Conservation (phyloP, 2,797 vertebrate genomes). For the Anabacerthia variegaticeps region DNA sequence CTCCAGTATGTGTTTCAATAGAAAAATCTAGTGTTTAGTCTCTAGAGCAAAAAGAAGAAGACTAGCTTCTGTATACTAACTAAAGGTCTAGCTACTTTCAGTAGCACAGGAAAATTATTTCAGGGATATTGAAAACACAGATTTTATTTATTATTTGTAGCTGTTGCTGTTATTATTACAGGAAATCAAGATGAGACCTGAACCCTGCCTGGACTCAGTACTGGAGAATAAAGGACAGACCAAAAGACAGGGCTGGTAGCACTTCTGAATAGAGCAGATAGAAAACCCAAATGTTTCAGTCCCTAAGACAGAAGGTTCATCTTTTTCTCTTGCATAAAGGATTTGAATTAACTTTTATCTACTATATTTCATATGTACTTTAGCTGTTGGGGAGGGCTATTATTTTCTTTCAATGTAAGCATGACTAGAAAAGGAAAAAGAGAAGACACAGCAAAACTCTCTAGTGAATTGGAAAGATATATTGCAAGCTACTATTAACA, state of each 20-base stretch:
- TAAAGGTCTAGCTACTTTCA: background rate
- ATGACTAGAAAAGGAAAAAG: background rate
- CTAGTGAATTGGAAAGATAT: background rate
- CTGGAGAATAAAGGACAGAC: background rate
- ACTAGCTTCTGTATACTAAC: background rate
- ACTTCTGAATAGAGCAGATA: background rate
- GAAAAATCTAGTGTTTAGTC: background rate
- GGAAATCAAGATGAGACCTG: background rate
- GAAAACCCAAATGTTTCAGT: background rate
- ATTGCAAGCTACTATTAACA: background rate
- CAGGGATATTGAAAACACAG: background rate
- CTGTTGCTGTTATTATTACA: background rate
- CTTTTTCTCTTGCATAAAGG: background rate
- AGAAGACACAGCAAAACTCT: background rate
- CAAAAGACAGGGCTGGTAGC: background rate
- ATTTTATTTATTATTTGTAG: background rate
- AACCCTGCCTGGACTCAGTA: background rate
- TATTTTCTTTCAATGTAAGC: background rate
- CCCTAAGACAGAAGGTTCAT: background rate
- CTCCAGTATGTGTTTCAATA: background rate
- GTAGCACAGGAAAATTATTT: background rate
- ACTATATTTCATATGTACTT: background rate
- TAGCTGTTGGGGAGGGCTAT: background rate
- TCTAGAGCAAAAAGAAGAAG: background rate
- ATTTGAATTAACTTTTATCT: background rate